Base-by-base conservation (phyloP, 2,888 invertebrate species). In the Odontomyia ornata region DNA sequence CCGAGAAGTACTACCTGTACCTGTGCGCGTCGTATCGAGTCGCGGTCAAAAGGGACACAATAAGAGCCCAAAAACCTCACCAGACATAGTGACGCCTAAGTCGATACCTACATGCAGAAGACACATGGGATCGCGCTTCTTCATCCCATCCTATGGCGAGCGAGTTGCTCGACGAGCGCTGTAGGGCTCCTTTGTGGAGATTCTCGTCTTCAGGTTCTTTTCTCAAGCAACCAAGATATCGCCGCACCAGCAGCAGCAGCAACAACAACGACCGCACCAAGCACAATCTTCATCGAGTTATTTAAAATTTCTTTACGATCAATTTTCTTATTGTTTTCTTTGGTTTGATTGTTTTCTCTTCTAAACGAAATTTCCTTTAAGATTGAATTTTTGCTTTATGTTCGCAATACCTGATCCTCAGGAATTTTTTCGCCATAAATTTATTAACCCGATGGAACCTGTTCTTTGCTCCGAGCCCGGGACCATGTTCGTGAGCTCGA, bases 41-140 rank as follows among this genome's bases (percentile, higher is more conserved):
- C n/a, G 52, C 52, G 52, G 15, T 15, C 52, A 52, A 52, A 75
- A 78, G 76, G 76, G 75, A 77, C 71, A 62, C 75, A 75, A 75
- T 75, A 77, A 77, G 77, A 72, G 75, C 46, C 78, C 78, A 71
- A 77, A 78, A 78, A 75, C 78, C 75, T 28, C 75, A 62, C 78
- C 78, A 78, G 78, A 78, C 78, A 77, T 65, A 64, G 64, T 77
- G 78, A 75, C 78, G 78, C 78, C 78, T 46, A 56, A 25, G 13
- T 43, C 43, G 57, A 15, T 52, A 27, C 36, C 30, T 43, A 69
- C 69, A 69, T 30, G 69, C 1, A 30, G 18, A 67, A 15, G 28
- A 18, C 30, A 23, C 46, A 21, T 64, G 64, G 30, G 2, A 60
- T 23, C 11, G 9, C 25, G 57, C 18, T 18, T 11, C 57, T 23